Percentiles rank a stretch among this genome's conserved stretches.
phyloP scores from a whole-genome alignment of 2,888 invertebrate genomes.

The Trichogramma dendrolimi region DNA sequence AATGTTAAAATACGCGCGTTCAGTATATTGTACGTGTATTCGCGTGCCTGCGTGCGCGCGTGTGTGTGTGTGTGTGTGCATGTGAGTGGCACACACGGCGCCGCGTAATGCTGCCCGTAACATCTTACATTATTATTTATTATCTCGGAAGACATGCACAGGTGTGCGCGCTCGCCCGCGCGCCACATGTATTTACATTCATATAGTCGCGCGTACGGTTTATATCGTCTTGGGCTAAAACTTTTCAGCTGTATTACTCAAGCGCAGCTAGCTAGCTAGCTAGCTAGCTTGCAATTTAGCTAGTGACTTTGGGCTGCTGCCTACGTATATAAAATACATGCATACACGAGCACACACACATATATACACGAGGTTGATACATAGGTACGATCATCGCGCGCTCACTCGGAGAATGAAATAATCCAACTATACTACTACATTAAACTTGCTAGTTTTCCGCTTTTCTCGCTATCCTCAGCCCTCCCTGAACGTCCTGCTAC shows the following conservation, averaged over 20 bases:
- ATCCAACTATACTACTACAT: too few relatives aligned
- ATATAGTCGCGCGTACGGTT: conserved; percentile 13
- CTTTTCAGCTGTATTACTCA: conserved; percentile 9
- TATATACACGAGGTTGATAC: too few relatives aligned
- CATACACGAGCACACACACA: too few relatives aligned
- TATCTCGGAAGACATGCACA: conserved; percentile 16
- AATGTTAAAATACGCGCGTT: too few relatives aligned
- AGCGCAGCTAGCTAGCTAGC: conserved; percentile 11
- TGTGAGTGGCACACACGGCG: background rate
- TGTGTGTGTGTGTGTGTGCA: conserved; percentile 1
- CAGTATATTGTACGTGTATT: too few relatives aligned
- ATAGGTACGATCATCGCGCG: too few relatives aligned
- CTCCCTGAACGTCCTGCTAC: too few relatives aligned
- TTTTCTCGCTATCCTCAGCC: too few relatives aligned
- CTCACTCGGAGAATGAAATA: too few relatives aligned
- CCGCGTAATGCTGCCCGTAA: conserved; percentile 7
- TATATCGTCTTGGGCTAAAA: conserved; percentile 24
- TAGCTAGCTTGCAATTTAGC: conserved; percentile 26
- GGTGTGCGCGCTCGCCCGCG: conserved; percentile 5
- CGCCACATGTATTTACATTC: too few relatives aligned
- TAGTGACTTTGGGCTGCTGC: background rate
- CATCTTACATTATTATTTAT: conserved; percentile 25
- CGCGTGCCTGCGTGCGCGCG: background rate
- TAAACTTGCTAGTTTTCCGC: too few relatives aligned
- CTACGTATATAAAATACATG: too few relatives aligned